Base-by-base conservation (phyloP, 2,113 vertebrate species). In the Perognathus longimembris region DNA sequence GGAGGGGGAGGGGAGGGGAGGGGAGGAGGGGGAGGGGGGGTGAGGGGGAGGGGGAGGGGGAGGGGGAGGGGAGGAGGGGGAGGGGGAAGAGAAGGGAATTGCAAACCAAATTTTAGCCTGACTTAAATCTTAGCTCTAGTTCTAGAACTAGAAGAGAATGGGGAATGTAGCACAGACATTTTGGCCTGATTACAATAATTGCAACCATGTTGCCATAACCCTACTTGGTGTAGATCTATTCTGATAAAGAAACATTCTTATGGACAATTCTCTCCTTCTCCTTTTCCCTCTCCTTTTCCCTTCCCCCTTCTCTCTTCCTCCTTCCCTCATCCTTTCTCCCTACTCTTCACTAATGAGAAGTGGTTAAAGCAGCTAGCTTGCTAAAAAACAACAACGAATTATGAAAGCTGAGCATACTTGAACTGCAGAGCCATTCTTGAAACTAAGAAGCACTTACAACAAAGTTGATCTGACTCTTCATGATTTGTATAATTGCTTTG, bases 401-500 rank as follows among this genome's bases (percentile, higher is more conserved):
- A 69, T 78, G 87, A 94, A 87, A 69, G 73, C 54, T 70, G 34
- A 84, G 81, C 32, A 22, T 30, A 63, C 28, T 32, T 61, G 70
- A 87, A 64, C 30, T 73, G 36, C 86, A 74, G 40, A 66, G 45
- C 66, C 42, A 32, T 36, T 92, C 75, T 74, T 79, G 38, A 90
- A 91, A 88, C 78, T 80, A 88, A 92, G 75, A 93, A 88, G 89
- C 32, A 88, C 26, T 87, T 63, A n/a, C 0, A 78, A 57, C 74
- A 84, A 84, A 89, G 84, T 66, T 77, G 45, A 94, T 91, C 67
- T 87, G 69, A 81, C 81, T 94, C 69, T 92, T 70, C 38, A 63
- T 45, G 77, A 85, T 91, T 87, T 81, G 54, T 45, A 84, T 93
- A 94, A 90, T 92, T 92, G 63, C 91, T 96, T 90, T 80, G 80